Conservation (phyloP, 2,113 vertebrate species). For the Hyaena hyaena region DNA sequence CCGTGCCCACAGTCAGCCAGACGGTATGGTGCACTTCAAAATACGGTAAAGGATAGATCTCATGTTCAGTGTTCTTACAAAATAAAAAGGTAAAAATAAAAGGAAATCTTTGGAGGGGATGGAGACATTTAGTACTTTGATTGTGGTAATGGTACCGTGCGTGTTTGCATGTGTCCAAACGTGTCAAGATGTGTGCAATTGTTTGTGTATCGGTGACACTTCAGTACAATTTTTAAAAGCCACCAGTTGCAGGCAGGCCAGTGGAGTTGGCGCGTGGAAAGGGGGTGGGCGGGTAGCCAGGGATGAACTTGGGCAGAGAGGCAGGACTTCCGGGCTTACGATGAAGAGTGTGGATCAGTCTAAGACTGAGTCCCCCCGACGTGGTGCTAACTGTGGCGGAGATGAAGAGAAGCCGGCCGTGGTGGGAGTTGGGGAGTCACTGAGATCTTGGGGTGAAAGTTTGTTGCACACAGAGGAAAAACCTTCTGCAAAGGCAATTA, state of each 20-base stretch:
- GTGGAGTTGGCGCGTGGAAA: background rate
- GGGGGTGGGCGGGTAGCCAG: fast-evolving
- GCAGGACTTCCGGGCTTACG: fast-evolving
- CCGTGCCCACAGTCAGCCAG: too few species aligned
- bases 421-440: too few species aligned
- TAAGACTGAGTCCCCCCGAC: fast-evolving
- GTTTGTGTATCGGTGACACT: fast-evolving
- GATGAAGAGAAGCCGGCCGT: fast-evolving
- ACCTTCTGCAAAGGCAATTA: constrained; percentile 8
- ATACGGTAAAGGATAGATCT: background rate
- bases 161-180: background rate
- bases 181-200: background rate
- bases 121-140: background rate
- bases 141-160: fast-evolving
- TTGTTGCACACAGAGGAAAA: background rate
- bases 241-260: too few species aligned
- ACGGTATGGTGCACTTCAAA: background rate
- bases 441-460: fast-evolving
- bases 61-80: background rate
- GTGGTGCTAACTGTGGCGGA: fast-evolving
- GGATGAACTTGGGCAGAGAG: background rate
- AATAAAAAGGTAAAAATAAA: background rate
- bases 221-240: background rate
- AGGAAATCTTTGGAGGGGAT: background rate
- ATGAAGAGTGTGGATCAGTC: fast-evolving